Percentiles rank a stretch among this genome's conserved stretches.
These are phyloP conservation scores for Linyphia triangularis DNA, from an alignment of 2,888 invertebrate species.

Conservation along the genomic window DNA sequence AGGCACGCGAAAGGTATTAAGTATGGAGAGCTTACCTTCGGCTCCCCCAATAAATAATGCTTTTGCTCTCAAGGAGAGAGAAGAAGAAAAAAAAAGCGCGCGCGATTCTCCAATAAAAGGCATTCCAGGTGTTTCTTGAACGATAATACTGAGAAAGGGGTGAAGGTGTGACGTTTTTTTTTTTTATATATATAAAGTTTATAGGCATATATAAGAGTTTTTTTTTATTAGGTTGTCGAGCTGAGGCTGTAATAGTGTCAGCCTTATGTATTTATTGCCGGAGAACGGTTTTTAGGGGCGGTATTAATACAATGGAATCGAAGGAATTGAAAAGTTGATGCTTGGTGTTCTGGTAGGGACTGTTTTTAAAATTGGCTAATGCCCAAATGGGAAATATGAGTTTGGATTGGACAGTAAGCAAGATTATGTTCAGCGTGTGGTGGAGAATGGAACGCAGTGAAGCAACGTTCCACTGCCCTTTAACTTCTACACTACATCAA, in stretches of 20 bases:
- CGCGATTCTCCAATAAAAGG: slow-evolving; percentile 30
- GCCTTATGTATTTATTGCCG: too few relatives aligned
- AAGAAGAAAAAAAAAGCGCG: neutral
- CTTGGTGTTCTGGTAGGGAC: too few relatives aligned
- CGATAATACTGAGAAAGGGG: slow-evolving; percentile 26
- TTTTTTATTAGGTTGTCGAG: neutral
- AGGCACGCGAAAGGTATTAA: slow-evolving; percentile 31
- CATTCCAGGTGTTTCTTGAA: slow-evolving; percentile 44
- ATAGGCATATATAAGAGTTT: slow-evolving; percentile 6
- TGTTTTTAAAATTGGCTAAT: too few relatives aligned
- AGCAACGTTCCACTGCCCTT: too few relatives aligned
- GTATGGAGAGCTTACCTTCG: slow-evolving; percentile 48
- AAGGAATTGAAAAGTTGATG: too few relatives aligned
- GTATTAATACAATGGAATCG: too few relatives aligned
- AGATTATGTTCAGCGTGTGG: too few relatives aligned
- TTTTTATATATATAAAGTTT: slow-evolving; percentile 5
- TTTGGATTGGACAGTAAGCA: too few relatives aligned
- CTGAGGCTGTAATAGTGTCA: neutral
- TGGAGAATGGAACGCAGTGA: too few relatives aligned
- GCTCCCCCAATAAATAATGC: slow-evolving; percentile 45
- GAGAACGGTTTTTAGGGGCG: neutral
- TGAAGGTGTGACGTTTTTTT: neutral
- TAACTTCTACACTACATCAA: too few relatives aligned
- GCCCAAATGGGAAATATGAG: too few relatives aligned
- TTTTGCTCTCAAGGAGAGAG: slow-evolving; percentile 14